Percentiles rank a stretch among this genome's conserved stretches.
phyloP scores from a whole-genome alignment of 2,888 invertebrate species.

The Metopia argyrocephala region DNA sequence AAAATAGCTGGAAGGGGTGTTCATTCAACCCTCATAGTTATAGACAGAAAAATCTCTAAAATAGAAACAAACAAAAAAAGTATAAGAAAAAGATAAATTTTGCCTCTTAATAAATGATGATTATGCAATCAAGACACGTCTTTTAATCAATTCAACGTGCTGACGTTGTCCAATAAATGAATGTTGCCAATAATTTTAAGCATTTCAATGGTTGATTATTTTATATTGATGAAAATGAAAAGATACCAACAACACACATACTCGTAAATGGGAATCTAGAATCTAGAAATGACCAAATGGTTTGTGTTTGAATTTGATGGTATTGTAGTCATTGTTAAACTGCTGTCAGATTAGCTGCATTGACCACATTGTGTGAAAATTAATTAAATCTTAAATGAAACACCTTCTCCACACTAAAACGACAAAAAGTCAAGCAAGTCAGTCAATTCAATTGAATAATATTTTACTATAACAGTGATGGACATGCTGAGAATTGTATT shows the following conservation, averaged over 20 bases:
- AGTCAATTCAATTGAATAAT: background rate
- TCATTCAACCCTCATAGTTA: slow-evolving; percentile 1
- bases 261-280: background rate
- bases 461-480: slow-evolving; percentile 16
- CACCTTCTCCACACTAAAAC: background rate
- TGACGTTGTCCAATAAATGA: slow-evolving; percentile 63
- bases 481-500: background rate
- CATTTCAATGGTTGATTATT: slow-evolving; percentile 51
- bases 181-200: slow-evolving; percentile 62
- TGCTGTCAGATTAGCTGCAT: slow-evolving; percentile 60
- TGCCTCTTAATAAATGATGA: slow-evolving; percentile 58
- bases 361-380: slow-evolving; percentile 62
- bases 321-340: slow-evolving; percentile 33
- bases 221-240: slow-evolving; percentile 1
- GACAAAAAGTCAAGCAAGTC: background rate
- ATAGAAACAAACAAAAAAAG: background rate
- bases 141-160: slow-evolving; percentile 75
- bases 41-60: slow-evolving; percentile 12
- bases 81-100: slow-evolving; percentile 16
- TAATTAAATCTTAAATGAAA: slow-evolving; percentile 59
- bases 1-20: background rate
- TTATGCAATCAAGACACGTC: slow-evolving; percentile 74
- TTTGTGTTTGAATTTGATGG: slow-evolving; percentile 17
- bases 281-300: slow-evolving; percentile 34
- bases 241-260: background rate